Percentiles rank a stretch among this genome's conserved stretches.
Evolutionary conservation across 2,113 vertebrate species (phyloP).

Genomic region (Craseonycteris thonglongyai): DNA sequence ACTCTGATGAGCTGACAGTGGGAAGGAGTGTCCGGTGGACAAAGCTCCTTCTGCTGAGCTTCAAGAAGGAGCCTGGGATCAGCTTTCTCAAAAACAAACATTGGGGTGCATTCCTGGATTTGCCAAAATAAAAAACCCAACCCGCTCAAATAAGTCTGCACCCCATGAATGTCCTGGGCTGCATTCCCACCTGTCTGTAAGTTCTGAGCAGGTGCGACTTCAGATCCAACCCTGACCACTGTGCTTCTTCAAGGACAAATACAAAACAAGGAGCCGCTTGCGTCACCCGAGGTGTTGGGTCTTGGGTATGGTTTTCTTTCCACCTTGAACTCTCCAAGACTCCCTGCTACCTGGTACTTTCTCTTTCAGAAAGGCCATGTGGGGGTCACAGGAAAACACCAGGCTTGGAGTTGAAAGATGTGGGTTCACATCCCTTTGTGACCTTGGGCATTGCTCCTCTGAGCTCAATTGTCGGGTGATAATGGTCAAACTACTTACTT

Average conservation of each 20-base stretch:
- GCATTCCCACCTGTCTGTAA: not conserved
- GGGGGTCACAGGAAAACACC: not conserved
- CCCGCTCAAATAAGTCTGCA: not conserved
- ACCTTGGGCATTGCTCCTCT: not conserved
- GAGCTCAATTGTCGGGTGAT: not conserved
- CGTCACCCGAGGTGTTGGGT: not conserved
- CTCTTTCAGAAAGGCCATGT: not conserved
- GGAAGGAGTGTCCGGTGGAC: not conserved
- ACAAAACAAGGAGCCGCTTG: accelerated
- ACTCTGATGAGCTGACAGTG: not conserved
- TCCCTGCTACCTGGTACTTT: not conserved
- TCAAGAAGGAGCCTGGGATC: not conserved
- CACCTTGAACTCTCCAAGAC: not conserved
- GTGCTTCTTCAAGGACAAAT: not conserved
- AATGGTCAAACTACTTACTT: not conserved
- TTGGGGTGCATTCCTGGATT: not conserved
- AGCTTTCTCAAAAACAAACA: not conserved
- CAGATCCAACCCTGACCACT: not conserved
- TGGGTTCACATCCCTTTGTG: not conserved
- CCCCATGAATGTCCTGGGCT: not conserved
- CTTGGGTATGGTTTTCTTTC: not conserved
- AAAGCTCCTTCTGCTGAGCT: not conserved
- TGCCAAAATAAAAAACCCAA: not conserved
- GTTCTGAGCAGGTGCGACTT: not conserved
- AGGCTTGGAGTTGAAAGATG: not conserved